Conservation (phyloP, 2,113 vertebrate species). For the Candoia aspera region DNA sequence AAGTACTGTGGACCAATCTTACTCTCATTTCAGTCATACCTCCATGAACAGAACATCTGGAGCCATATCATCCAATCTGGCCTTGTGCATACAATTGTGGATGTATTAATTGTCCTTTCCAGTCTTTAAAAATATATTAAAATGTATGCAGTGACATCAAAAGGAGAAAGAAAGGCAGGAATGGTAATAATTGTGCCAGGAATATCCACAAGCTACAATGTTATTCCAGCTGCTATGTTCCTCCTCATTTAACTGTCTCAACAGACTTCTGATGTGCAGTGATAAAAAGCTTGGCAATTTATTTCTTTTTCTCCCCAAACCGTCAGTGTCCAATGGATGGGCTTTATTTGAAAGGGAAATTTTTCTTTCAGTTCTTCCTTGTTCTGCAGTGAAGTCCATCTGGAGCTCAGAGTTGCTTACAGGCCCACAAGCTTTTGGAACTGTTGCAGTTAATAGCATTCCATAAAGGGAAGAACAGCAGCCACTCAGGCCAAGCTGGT, state of each 20-base stretch:
- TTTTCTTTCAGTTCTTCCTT: constrained; percentile 1
- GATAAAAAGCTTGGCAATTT: background rate
- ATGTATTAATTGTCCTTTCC: background rate
- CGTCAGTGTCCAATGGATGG: background rate
- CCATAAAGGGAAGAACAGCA: constrained; percentile 23
- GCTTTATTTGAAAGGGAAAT: background rate
- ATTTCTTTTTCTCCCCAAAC: constrained; percentile 13
- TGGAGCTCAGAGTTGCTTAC: constrained; percentile 39
- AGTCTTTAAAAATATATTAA: background rate
- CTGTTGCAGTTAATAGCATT: constrained; percentile 42
- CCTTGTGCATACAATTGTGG: background rate
- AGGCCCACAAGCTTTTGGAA: constrained; percentile 11
- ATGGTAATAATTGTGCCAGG: constrained; percentile 22
- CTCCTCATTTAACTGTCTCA: constrained; percentile 27
- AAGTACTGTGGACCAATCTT: background rate
- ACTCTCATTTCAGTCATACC: background rate
- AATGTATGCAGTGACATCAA: constrained; percentile 18
- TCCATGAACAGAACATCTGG: background rate
- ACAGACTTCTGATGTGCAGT: background rate
- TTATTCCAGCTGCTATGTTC: background rate
- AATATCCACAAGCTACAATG: background rate
- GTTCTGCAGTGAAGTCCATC: background rate
- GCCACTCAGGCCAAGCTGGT: constrained; percentile 27
- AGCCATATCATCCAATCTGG: background rate
- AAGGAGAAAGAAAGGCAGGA: constrained; percentile 2